phyloP scores from a whole-genome alignment of 2,797 vertebrate species.

The Mormyrus proboscirostris region DNA sequence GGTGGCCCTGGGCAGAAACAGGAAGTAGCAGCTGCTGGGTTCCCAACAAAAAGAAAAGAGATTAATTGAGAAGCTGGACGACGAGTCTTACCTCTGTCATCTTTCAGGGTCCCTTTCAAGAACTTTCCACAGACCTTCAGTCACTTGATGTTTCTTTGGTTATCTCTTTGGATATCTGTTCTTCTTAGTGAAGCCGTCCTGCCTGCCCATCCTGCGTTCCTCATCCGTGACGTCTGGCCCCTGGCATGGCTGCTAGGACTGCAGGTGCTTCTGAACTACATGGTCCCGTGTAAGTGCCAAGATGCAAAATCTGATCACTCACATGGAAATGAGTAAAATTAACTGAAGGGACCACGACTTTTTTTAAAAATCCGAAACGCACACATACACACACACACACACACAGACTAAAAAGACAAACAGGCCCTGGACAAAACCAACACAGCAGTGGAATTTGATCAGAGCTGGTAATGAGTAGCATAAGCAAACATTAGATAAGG shows the following conservation, averaged over 20 bases:
- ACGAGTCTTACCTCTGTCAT: background rate
- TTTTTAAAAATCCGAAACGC: background rate
- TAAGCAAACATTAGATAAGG: background rate
- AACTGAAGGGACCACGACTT: background rate
- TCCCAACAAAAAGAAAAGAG: background rate
- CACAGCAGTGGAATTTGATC: background rate
- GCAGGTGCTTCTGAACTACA: background rate
- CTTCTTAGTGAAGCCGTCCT: background rate
- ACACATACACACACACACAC: background rate
- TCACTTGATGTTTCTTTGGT: background rate
- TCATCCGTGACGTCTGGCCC: background rate
- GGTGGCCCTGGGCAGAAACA: conserved; percentile 22
- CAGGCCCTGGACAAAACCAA: background rate
- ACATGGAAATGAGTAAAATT: background rate
- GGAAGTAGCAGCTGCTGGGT: background rate
- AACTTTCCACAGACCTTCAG: background rate
- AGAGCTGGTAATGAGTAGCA: conserved; percentile 5
- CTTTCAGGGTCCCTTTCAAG: background rate
- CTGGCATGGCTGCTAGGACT: background rate
- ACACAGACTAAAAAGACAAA: background rate
- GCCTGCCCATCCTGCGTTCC: background rate
- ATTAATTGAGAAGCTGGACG: background rate
- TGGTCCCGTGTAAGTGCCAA: background rate
- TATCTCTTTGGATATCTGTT: background rate
- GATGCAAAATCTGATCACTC: background rate